Percentiles rank a stretch among this genome's conserved stretches.
Conservation (phyloP, 2,888 invertebrate species). For the Ptilodon capucinus region DNA sequence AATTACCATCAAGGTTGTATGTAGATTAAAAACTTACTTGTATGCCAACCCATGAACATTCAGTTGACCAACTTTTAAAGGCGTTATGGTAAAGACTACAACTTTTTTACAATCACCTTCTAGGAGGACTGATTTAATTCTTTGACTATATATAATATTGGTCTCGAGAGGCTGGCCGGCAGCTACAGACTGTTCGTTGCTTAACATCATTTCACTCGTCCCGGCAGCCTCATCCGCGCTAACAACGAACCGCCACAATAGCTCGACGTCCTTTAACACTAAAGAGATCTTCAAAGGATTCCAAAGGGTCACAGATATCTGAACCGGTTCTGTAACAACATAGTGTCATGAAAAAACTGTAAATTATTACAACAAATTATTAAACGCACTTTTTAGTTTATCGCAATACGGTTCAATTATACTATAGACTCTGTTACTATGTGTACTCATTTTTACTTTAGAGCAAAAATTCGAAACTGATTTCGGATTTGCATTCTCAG, state of each 20-base stretch:
- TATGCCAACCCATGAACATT: slow-evolving; percentile 89
- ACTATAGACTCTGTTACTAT: no score
- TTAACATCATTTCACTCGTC: slow-evolving; percentile 40
- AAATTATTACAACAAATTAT: no score
- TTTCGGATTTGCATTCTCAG: no score
- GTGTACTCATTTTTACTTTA: no score
- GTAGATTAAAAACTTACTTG: slow-evolving; percentile 62
- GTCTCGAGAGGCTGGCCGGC: slow-evolving; percentile 53
- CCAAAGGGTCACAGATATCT: slow-evolving; percentile 88
- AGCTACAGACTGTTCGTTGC: slow-evolving; percentile 61
- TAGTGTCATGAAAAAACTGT: not conserved
- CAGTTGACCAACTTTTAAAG: slow-evolving; percentile 88
- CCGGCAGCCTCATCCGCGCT: slow-evolving; percentile 42
- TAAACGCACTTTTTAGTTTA: no score
- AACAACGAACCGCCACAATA: slow-evolving; percentile 87
- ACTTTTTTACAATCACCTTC: slow-evolving; percentile 84
- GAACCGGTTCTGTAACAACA: slow-evolving; percentile 87
- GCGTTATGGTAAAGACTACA: slow-evolving; percentile 87
- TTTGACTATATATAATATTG: slow-evolving; percentile 80
- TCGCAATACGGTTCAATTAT: no score
- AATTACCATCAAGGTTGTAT: not conserved
- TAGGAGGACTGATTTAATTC: slow-evolving; percentile 79
- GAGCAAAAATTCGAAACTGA: no score
- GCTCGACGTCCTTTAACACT: slow-evolving; percentile 85
- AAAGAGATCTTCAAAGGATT: slow-evolving; percentile 90